Evolutionary conservation across 2,113 vertebrate species (phyloP), one percentile per base, ranked within the genome.

Genomic region (Oncorhynchus masou): DNA sequence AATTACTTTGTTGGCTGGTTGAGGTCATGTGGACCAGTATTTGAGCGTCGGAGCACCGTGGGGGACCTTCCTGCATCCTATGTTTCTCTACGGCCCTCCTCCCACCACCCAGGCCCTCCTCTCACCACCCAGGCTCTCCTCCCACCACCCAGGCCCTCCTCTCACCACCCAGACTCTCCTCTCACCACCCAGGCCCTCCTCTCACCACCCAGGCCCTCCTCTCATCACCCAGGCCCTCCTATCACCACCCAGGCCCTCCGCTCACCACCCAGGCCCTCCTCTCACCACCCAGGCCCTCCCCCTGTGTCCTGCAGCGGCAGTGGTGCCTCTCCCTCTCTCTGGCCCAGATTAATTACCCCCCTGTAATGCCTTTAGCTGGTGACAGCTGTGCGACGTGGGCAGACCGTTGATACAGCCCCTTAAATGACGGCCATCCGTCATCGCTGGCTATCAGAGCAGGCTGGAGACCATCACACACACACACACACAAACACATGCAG

Each of bases 341-440:
- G 92, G 90, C 88, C 92, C 92, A 95, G 95, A 96, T 95, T 96
- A 95, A 96, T 95, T 95, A 95, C 93, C 92, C 93, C 92, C 92
- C 94, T 95, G 93, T 95, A 95, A 96, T 95, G 95, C 93, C 94
- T 95, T 95, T 96, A 95, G 93, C 93, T 89, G 90, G 92, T 93
- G 94, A 95, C 95, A 95, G 94, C 95, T 96, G 93, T 92, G 93
- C 93, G 92, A 94, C 80, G 91, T 93, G 92, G 92, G 92, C 91
- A 92, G 92, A 95, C 93, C 91, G 92, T 93, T 94, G 94, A 94
- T 95, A 92, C 94, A 93, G 94, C 92, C 93, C 93, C 90, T 93
- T 95, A 96, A 96, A 96, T 94, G 94, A 95, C 0, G 91, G 92
- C 94, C 95, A 96, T 96, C 95, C 94, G 92, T 97, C 96, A 96